Base-by-base conservation (phyloP, 2,888 invertebrate species). In the Petrolisthes cinctipes region DNA sequence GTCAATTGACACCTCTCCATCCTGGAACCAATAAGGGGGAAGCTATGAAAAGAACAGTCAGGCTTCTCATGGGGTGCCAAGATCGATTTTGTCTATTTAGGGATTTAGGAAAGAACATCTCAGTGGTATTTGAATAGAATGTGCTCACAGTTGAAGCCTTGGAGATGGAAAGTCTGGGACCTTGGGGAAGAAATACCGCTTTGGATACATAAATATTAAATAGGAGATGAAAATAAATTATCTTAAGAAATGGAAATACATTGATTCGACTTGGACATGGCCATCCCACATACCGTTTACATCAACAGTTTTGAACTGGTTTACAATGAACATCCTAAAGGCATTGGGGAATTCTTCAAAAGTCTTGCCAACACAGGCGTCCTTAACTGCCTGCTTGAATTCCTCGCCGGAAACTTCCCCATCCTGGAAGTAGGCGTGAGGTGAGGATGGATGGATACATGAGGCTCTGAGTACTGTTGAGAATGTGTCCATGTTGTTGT, bases 261-360 rank as follows among this genome's bases (percentile, higher is more conserved):
- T 20, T 11, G 37, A 85, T 53, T 57, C 75, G 85, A 68, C n/a
- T 79, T 66, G 23, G n/a, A 68, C 17, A 57, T 14, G 5, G 54
- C 53, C 37, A 54, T 86, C 83, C 79, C 75, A 87, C 91, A 91
- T 91, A 93, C 93, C 95, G 92, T 97, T 96, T 87, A 96, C 94
- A 92, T 97, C 97, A 79, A 96, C 95, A 94, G 96, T 95, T 92
- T 95, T 95, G 93, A 97, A 97, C 93, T 96, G 96, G 84, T 95
- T 95, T 92, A 97, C 96, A 92, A 96, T 97, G 92, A 97, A 97
- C 92, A 96, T 96, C 92, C 95, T 96, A 96, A 97, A 96, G 4
- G 97, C 96, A 92, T 96, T 96, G 0, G 97, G 97, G 92, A 97
- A 96, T 90, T 96, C 96, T 17, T 95, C 95, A 92, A 96, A 97